Percentiles rank a stretch among this genome's conserved stretches.
Conservation (phyloP, 2,888 invertebrate species). For the Lasius fuliginosus region DNA sequence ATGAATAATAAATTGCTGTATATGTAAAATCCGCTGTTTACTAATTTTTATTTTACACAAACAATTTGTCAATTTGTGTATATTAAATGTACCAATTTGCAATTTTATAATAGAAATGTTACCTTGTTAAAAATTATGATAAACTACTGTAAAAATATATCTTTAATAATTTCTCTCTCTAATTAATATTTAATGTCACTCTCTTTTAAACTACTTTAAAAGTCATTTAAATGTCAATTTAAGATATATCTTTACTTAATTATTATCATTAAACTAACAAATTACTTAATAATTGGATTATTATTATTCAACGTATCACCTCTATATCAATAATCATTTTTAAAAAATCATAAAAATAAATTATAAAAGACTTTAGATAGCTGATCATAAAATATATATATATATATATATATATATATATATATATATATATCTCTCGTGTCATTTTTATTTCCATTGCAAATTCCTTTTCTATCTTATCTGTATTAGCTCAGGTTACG, state of each 20-base stretch:
- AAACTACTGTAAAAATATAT: not conserved
- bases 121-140: not conserved
- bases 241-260: not conserved
- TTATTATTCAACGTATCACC: not conserved
- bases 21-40: not conserved
- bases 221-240: not conserved
- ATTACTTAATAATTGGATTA: not conserved
- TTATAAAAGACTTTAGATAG: conserved; percentile 19
- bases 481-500: conserved; percentile 63
- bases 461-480: conserved; percentile 70
- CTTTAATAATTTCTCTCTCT: not conserved
- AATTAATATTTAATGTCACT: not conserved
- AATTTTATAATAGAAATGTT: not conserved
- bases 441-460: conserved; percentile 45
- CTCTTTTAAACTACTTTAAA: not conserved
- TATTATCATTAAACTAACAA: not conserved
- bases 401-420: not conserved
- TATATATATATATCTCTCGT: not conserved
- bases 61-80: not conserved
- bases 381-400: not conserved
- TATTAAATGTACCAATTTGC: not conserved
- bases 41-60: conserved; percentile 23
- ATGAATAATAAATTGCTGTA: conserved; percentile 50
- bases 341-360: not conserved
- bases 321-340: not conserved